Percentiles rank a stretch among this genome's conserved stretches.
phyloP scores from a whole-genome alignment of 1,140 invertebrate species.

The Hyles vespertilio region DNA sequence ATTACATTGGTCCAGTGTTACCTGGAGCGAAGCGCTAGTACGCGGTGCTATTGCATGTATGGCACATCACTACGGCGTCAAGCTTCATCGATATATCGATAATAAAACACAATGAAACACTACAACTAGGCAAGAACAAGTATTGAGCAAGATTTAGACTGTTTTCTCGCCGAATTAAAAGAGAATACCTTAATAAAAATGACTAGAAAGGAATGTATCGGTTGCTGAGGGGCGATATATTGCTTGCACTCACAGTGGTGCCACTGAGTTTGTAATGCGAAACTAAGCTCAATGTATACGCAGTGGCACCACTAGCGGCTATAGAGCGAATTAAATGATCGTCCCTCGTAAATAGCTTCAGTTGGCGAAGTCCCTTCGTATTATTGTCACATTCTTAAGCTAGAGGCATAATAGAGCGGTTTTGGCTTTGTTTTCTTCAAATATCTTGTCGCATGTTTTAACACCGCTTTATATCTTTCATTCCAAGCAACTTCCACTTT shows the following conservation, averaged over 20 bases:
- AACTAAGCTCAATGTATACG: background rate
- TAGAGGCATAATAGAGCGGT: constrained; percentile 39
- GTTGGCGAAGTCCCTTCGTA: constrained; percentile 54
- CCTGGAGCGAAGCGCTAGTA: constrained; percentile 53
- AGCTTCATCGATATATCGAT: constrained; percentile 33
- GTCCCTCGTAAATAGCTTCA: constrained; percentile 30
- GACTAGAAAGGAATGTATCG: constrained; percentile 71
- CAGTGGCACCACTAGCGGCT: background rate
- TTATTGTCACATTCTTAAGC: constrained; percentile 70
- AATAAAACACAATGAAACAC: constrained; percentile 10
- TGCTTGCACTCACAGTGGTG: background rate
- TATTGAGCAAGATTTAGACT: constrained; percentile 62
- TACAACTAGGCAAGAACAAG: constrained; percentile 59
- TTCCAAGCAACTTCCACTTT: too few species aligned
- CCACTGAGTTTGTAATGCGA: too few species aligned
- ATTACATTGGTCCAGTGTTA: constrained; percentile 35
- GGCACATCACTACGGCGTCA: constrained; percentile 59
- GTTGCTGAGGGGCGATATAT: constrained; percentile 8
- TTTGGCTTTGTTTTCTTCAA: constrained; percentile 22
- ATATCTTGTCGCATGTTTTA: background rate
- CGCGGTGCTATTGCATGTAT: constrained; percentile 51
- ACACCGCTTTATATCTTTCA: background rate
- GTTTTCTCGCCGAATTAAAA: constrained; percentile 37
- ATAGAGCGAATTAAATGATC: background rate
- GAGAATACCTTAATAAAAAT: constrained; percentile 43